Evolutionary conservation across 2,113 vertebrate genomes (phyloP).

Genomic region (Nothocercus julius): DNA sequence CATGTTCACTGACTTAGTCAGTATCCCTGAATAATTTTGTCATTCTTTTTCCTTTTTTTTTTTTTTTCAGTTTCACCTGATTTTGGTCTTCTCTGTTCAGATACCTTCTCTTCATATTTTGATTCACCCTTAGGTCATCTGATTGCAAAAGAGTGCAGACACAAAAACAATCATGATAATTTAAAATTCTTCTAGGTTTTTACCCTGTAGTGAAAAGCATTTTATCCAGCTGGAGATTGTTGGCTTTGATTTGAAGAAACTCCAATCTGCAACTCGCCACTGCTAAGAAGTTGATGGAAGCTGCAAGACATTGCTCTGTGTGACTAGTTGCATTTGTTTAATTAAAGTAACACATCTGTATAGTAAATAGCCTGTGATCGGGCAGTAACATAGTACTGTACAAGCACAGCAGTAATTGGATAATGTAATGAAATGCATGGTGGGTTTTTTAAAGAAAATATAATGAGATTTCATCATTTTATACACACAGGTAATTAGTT

Average conservation of each 20-base stretch:
- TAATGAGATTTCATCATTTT: constrained; percentile 82
- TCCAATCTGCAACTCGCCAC: not conserved
- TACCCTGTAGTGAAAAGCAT: not conserved
- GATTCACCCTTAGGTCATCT: not conserved
- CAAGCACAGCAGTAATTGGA: constrained; percentile 78
- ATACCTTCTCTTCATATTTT: not conserved
- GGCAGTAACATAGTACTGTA: constrained; percentile 77
- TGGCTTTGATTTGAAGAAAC: not conserved
- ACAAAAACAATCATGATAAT: not conserved
- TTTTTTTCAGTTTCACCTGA: not conserved
- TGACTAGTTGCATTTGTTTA: constrained; percentile 79
- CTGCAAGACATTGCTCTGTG: constrained; percentile 45
- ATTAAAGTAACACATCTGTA: constrained; percentile 81
- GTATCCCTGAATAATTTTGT: not conserved
- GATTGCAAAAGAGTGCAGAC: not conserved
- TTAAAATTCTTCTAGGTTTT: constrained; percentile 1
- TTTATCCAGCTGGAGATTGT: not conserved
- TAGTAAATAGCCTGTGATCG: constrained; percentile 73
- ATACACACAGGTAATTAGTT: constrained; percentile 81
- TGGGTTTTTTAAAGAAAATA: constrained; percentile 76
- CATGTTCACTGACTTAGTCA: not conserved
- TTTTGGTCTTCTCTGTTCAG: not conserved
- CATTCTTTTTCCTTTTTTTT: not conserved
- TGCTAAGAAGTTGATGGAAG: not conserved
- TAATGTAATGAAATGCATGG: constrained; percentile 81